A percentile compares a stretch with the other conserved stretches of the same genome.
phyloP scores from a whole-genome alignment of 1,140 invertebrate species.

The Limonius californicus region DNA sequence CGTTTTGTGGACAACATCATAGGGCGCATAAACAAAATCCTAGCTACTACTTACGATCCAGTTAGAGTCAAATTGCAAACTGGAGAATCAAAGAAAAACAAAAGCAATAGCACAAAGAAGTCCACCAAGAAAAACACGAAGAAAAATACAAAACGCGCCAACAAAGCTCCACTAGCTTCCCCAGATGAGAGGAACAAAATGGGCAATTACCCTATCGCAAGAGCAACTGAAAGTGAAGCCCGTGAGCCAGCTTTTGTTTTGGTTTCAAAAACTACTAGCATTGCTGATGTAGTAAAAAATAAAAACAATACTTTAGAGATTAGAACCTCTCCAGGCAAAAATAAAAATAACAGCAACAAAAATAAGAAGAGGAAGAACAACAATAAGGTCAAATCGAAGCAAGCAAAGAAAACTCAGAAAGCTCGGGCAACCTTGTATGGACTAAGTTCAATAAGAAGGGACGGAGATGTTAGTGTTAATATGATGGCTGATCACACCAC shows the following conservation, averaged over 20 bases:
- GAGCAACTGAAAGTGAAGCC: slow-evolving; percentile 32
- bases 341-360: slow-evolving; percentile 27
- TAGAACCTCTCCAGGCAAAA: slow-evolving; percentile 20
- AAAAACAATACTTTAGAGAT: slow-evolving; percentile 7
- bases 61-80: slow-evolving; percentile 74
- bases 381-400: slow-evolving; percentile 49
- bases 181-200: slow-evolving; percentile 32
- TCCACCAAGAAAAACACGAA: slow-evolving; percentile 37
- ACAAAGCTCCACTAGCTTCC: slow-evolving; percentile 31
- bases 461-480: slow-evolving; percentile 73
- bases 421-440: slow-evolving; percentile 76
- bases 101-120: slow-evolving; percentile 32
- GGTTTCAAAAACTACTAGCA: slow-evolving; percentile 36
- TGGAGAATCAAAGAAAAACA: slow-evolving; percentile 46
- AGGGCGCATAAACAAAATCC: slow-evolving; percentile 70
- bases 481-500: slow-evolving; percentile 74
- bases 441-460: slow-evolving; percentile 67
- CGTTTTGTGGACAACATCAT: slow-evolving; percentile 77
- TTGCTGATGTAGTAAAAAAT: background rate
- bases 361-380: slow-evolving; percentile 41
- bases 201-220: slow-evolving; percentile 28
- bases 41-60: slow-evolving; percentile 73
- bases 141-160: slow-evolving; percentile 27
- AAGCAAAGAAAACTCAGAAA: slow-evolving; percentile 53
- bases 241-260: slow-evolving; percentile 40